Conservation (phyloP, 2,113 vertebrate species). For the Oncorhynchus tshawytscha region DNA sequence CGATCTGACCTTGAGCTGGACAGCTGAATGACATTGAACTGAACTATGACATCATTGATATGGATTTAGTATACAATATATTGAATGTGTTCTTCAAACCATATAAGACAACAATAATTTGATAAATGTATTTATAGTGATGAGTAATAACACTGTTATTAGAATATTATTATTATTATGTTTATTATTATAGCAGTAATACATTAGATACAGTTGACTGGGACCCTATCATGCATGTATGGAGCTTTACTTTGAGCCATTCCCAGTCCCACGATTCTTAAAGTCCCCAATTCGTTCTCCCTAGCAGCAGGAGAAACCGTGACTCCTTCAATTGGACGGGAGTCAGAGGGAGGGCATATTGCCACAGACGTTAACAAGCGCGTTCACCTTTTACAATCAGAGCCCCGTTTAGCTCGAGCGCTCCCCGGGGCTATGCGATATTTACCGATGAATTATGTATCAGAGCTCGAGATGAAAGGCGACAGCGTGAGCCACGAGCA, state of each 20-base stretch:
- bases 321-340: conserved; percentile 52
- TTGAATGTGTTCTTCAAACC: not conserved
- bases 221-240: no score
- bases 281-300: conserved; percentile 48
- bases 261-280: conserved; percentile 61
- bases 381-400: conserved; percentile 67
- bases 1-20: conserved; percentile 64
- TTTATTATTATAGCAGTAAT: no score
- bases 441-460: conserved; percentile 76
- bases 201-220: no score
- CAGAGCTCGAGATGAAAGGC: conserved; percentile 68
- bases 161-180: no score
- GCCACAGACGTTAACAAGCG: conserved; percentile 66
- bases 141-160: no score
- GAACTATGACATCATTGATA: not conserved
- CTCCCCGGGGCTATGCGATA: conserved; percentile 67
- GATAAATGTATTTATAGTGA: not conserved
- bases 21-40: conserved; percentile 25
- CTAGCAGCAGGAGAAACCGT: conserved; percentile 56
- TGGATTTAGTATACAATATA: conserved; percentile 5
- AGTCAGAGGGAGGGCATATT: conserved; percentile 62
- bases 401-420: conserved; percentile 65
- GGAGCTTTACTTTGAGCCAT: conserved; percentile 9
- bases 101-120: not conserved
- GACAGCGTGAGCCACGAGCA: conserved; percentile 58